Percentiles rank a stretch among this genome's conserved stretches.
Evolutionary conservation across 2,888 invertebrate species (phyloP).

Genomic region (Pristionchus arcanus): DNA sequence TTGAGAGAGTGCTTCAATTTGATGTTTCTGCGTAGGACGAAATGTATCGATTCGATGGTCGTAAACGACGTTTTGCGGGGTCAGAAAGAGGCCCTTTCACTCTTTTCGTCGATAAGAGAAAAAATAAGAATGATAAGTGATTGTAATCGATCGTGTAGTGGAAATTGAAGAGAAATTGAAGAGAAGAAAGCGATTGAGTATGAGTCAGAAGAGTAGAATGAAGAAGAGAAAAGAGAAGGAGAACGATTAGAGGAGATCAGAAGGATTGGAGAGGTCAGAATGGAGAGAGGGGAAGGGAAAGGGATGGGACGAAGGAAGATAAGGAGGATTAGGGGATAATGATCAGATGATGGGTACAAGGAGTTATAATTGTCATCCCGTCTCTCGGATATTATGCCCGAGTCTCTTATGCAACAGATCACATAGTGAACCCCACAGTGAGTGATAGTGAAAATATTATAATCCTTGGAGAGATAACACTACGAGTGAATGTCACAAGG

Average conservation of each 20-base stretch:
- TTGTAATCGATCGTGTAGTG: background rate
- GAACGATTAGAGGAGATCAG: constrained; percentile 34
- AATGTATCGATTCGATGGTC: background rate
- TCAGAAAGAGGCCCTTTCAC: background rate
- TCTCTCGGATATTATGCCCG: constrained; percentile 89
- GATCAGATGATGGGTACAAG: background rate
- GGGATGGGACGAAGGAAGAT: background rate
- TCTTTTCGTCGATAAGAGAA: background rate
- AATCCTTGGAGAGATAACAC: background rate
- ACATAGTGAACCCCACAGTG: background rate
- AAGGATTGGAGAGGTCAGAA: constrained; percentile 90
- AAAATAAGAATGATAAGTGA: background rate
- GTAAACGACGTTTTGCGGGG: constrained; percentile 12
- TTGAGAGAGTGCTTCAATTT: background rate
- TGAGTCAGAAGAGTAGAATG: constrained; percentile 24
- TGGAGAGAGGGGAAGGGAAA: background rate
- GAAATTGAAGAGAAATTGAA: background rate
- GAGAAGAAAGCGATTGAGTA: constrained; percentile 20
- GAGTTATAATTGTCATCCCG: constrained; percentile 90
- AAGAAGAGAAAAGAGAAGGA: constrained; percentile 26
- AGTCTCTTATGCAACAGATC: background rate
- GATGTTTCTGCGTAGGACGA: background rate
- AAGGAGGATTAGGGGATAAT: constrained; percentile 33
- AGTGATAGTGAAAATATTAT: background rate
- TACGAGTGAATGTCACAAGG: background rate